Conservation (phyloP, 2,113 vertebrate species). For the Nothobranchius furzeri region DNA sequence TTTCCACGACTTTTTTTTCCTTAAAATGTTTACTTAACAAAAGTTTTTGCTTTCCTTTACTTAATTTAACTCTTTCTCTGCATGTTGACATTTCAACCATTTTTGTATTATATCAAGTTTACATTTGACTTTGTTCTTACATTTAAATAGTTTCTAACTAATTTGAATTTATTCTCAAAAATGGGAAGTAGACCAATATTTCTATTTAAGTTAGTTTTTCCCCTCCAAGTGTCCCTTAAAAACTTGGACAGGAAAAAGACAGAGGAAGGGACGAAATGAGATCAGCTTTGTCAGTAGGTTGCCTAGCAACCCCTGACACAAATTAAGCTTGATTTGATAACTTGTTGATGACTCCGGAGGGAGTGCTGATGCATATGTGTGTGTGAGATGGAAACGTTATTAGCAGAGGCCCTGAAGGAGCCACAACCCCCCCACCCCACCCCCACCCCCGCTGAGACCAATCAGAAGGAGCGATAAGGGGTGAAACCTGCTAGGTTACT, state of each 20-base stretch:
- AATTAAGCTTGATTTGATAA: slow-evolving; percentile 70
- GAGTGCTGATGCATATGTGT: slow-evolving; percentile 27
- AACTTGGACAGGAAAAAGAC: slow-evolving; percentile 9
- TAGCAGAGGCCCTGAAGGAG: slow-evolving; percentile 58
- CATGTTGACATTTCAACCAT: too few species aligned
- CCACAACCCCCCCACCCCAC: background rate
- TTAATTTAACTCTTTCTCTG: too few species aligned
- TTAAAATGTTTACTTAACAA: too few species aligned
- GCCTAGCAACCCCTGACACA: slow-evolving; percentile 73
- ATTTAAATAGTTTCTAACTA: too few species aligned
- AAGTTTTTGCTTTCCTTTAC: too few species aligned
- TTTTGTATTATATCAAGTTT: too few species aligned
- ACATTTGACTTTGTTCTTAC: too few species aligned
- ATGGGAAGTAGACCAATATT: too few species aligned
- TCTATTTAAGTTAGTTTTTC: too few species aligned
- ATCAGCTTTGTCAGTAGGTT: slow-evolving; percentile 67
- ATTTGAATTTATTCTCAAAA: too few species aligned
- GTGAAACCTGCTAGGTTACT: slow-evolving; percentile 48
- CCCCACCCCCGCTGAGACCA: slow-evolving; percentile 46
- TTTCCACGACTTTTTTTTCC: too few species aligned
- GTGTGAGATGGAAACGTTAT: slow-evolving; percentile 54
- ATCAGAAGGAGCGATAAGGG: slow-evolving; percentile 57
- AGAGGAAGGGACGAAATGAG: background rate
- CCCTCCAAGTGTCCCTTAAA: too few species aligned
- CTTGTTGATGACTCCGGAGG: slow-evolving; percentile 68